phyloP scores from a whole-genome alignment of 2,888 invertebrate species.

The Trissoscelio sp. region DNA sequence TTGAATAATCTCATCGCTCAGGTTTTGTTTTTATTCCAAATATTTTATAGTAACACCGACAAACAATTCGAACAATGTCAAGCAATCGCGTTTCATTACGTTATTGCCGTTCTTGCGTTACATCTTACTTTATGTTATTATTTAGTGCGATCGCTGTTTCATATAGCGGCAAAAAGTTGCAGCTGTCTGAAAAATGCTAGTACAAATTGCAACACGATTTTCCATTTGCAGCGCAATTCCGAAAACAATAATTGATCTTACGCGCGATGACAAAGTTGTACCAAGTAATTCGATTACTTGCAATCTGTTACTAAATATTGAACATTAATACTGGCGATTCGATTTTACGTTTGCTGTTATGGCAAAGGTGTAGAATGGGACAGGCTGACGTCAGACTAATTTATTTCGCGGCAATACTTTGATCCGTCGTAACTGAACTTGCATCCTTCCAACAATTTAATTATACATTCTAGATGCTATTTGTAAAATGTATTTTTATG shows the following conservation, averaged over 20 bases:
- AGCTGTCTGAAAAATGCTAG: conserved; percentile 15
- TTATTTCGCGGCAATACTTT: conserved; percentile 13
- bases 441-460: conserved; percentile 11
- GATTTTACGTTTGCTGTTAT: conserved; percentile 18
- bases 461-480: neutral
- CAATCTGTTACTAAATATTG: conserved; percentile 29
- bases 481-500: neutral
- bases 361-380: conserved; percentile 13
- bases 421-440: conserved; percentile 13
- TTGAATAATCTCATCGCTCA: neutral
- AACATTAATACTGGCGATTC: conserved; percentile 29
- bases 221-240: conserved; percentile 28
- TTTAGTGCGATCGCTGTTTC: conserved; percentile 40
- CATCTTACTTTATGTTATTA: conserved; percentile 47
- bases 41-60: conserved; percentile 31
- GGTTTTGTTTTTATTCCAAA: conserved; percentile 9
- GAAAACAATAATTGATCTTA: conserved; percentile 46
- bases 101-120: conserved; percentile 36
- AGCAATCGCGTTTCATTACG: conserved; percentile 15
- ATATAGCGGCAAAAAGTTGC: conserved; percentile 43
- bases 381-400: conserved; percentile 3
- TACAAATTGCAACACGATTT: conserved; percentile 46
- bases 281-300: conserved; percentile 24
- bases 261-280: conserved; percentile 39
- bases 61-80: conserved; percentile 45